Percentiles rank a stretch among this genome's conserved stretches.
These are phyloP conservation scores for Megaleporinus macrocephalus DNA, from an alignment of 2,113 vertebrate genomes.

Conservation along the genomic window DNA sequence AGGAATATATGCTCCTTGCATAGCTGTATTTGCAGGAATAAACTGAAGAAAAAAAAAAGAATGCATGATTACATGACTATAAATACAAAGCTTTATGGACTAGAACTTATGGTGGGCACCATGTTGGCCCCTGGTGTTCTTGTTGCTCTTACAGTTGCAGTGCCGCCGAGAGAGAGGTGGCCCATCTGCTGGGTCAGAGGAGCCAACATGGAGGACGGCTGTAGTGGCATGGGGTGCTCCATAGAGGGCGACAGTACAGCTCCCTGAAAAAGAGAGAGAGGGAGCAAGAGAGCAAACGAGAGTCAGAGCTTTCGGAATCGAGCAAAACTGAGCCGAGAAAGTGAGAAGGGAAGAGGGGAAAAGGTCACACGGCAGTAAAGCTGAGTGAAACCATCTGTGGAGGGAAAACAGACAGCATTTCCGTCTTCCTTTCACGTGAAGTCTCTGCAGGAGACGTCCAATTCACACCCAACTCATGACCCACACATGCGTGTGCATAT, in stretches of 20 bases:
- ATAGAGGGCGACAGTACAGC: constrained; percentile 78
- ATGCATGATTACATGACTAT: background rate
- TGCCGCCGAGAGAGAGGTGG: constrained; percentile 95
- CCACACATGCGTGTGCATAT: background rate
- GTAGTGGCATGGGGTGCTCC: constrained; percentile 96
- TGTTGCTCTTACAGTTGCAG: constrained; percentile 82
- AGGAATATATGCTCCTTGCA: constrained; percentile 96
- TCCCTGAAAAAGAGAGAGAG: constrained; percentile 61
- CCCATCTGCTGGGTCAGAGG: constrained; percentile 97
- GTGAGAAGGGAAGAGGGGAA: background rate
- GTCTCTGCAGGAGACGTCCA: background rate
- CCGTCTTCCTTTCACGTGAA: background rate
- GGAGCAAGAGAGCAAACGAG: background rate
- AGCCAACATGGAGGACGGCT: constrained; percentile 92
- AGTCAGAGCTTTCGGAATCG: background rate
- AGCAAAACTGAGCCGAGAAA: background rate
- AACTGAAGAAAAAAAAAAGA: constrained; percentile 79
- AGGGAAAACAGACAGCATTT: background rate
- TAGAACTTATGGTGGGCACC: background rate
- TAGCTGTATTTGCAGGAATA: constrained; percentile 92
- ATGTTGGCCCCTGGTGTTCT: background rate
- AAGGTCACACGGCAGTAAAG: background rate
- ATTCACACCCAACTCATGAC: background rate
- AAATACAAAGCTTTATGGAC: constrained; percentile 5
- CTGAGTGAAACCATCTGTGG: background rate